phyloP scores from a whole-genome alignment of 2,113 vertebrate genomes.

The Lepus timidus region DNA sequence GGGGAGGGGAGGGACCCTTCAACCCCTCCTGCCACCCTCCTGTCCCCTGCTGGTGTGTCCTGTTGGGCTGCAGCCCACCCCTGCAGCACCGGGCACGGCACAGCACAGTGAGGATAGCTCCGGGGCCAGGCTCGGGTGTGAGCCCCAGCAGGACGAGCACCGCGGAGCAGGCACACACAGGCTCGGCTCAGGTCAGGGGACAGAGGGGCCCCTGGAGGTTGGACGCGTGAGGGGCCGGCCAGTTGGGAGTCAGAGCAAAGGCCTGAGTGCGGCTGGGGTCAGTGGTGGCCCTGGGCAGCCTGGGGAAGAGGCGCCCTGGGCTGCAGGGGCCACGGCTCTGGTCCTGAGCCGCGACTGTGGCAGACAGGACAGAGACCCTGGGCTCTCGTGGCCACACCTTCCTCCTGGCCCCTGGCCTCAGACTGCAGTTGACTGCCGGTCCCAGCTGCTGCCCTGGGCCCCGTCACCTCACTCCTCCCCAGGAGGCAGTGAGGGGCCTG shows the following conservation, averaged over 20 bases:
- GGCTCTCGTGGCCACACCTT: background rate
- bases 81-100: accelerated
- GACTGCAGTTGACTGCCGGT: background rate
- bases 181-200: background rate
- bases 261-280: accelerated
- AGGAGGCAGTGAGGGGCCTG: background rate
- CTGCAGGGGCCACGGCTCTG: background rate
- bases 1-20: too few species aligned
- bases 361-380: background rate
- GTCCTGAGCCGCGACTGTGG: background rate
- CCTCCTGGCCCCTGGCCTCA: background rate
- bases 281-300: background rate
- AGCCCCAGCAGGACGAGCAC: background rate
- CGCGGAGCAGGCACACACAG: accelerated
- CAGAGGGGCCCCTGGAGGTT: background rate
- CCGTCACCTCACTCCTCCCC: accelerated
- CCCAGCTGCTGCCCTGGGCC: background rate
- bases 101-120: background rate
- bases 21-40: background rate
- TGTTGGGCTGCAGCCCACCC: background rate
- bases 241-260: background rate
- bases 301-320: background rate
- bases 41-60: too few species aligned
- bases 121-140: background rate
- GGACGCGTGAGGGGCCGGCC: background rate